phyloP scores from a whole-genome alignment of 2,797 vertebrate species.

The Mergus octosetaceus region DNA sequence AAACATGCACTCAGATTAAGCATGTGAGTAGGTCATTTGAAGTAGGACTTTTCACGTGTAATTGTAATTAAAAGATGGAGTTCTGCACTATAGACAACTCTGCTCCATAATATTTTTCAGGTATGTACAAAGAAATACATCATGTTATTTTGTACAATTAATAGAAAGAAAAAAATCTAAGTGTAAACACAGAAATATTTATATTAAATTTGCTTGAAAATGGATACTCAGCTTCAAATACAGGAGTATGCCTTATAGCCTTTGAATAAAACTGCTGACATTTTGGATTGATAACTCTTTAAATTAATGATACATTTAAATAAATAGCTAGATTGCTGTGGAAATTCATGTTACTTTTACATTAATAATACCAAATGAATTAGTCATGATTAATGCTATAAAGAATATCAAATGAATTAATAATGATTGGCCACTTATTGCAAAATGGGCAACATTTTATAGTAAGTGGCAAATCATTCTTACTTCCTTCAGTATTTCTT shows the following conservation, averaged over 20 bases:
- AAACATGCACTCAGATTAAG: neutral
- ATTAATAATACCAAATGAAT: conserved; percentile 66
- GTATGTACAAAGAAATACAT: neutral
- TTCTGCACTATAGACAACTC: neutral
- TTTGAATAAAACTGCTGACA: conserved; percentile 16
- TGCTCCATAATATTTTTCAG: neutral
- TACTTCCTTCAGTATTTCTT: conserved; percentile 61
- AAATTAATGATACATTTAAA: conserved; percentile 69
- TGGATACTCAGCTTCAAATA: neutral
- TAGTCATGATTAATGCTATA: conserved; percentile 60
- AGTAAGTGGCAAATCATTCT: conserved; percentile 68
- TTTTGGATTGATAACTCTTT: conserved; percentile 54
- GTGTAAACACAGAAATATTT: neutral
- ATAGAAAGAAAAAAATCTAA: neutral
- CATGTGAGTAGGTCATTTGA: neutral
- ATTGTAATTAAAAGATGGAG: neutral
- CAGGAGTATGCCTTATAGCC: neutral
- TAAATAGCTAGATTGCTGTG: conserved; percentile 63
- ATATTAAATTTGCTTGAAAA: neutral
- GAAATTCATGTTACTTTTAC: conserved; percentile 49
- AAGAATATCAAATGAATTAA: conserved; percentile 67
- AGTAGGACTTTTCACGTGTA: neutral
- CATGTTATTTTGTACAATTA: neutral
- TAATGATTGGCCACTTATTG: conserved; percentile 62
- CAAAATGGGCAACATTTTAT: conserved; percentile 72